phyloP scores from a whole-genome alignment of 2,888 invertebrate species.

The Macrosiphum euphorbiae region DNA sequence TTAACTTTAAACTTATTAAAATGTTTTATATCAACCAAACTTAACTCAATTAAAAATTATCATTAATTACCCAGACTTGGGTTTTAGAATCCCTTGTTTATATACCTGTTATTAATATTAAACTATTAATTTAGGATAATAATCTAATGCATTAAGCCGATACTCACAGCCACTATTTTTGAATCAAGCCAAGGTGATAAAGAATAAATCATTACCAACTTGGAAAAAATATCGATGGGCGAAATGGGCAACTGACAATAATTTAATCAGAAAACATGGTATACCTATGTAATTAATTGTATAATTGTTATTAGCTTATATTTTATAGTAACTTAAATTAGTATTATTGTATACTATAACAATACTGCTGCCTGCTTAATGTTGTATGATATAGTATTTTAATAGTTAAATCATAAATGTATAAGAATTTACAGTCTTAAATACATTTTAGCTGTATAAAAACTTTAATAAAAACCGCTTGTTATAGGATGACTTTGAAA shows the following conservation, averaged over 20 bases:
- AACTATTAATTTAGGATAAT: background rate
- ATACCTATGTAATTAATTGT: background rate
- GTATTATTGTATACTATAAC: background rate
- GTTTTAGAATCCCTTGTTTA: background rate
- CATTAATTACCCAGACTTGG: background rate
- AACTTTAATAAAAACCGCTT: background rate
- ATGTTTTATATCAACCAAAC: too few relatives aligned
- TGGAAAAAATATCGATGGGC: constrained; percentile 56
- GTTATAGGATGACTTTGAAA: background rate
- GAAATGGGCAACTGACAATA: constrained; percentile 48
- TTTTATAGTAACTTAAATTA: background rate
- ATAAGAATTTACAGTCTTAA: background rate
- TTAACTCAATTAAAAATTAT: too few relatives aligned
- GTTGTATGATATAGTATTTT: background rate
- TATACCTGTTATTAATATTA: background rate
- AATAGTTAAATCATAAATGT: background rate
- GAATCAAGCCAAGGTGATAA: constrained; percentile 3
- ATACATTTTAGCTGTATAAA: background rate
- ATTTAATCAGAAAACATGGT: constrained; percentile 48
- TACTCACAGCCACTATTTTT: constrained; percentile 42
- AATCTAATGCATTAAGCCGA: background rate
- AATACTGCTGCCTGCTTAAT: background rate
- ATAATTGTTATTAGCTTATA: background rate
- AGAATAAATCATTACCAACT: constrained; percentile 33
- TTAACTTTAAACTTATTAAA: too few relatives aligned